Evolutionary conservation across 23 tunicate genomes (phyloP), one percentile per base, ranked within the genome.

Genomic region (Ciona savignyi): DNA sequence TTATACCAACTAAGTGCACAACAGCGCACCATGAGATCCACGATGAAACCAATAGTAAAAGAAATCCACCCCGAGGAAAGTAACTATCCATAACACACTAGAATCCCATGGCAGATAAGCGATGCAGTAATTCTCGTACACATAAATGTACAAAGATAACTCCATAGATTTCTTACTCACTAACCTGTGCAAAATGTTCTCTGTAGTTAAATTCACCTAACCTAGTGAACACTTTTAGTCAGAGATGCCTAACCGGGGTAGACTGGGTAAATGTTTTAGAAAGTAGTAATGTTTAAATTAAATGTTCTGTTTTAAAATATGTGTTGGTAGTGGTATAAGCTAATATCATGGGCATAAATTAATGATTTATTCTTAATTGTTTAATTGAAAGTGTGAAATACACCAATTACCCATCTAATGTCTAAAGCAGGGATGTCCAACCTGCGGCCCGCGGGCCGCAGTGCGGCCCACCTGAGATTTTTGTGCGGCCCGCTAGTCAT

Each of bases 1-100:
- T 42, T 42, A 42, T 42, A 42, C 9, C 56, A 42, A n/a, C n/a
- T n/a, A n/a, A n/a, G n/a, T n/a, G n/a, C n/a, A n/a, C n/a, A n/a
- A n/a, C n/a, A n/a, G n/a, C 61, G 20, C 20, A 49, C 96, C 96
- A 77, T 89, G 96, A 4, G 96, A 84, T 0, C 73, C 72, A 27
- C 96, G 48, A 66, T 89, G 96, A 61, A 83, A 83, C 96, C 96
- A 89, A 51, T 89, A 89, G 68, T 89, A 89, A 21, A 85, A 51
- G 66, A 83, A 89, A 86, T 89, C 96, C 71, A 69, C 66, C 68
- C 74, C 88, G 1, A 89, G 30, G 67, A 86, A 87, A 28, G 74
- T 60, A 1, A 83, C 11, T 35, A 83, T 35, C 96, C 96, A 89
- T 1, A 85, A 82, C 33, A 24, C 60, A 0, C 42, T 84, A 6